These are phyloP conservation scores for Lepus americanus DNA, from an alignment of 2,113 vertebrate genomes.

Conservation along the genomic window DNA sequence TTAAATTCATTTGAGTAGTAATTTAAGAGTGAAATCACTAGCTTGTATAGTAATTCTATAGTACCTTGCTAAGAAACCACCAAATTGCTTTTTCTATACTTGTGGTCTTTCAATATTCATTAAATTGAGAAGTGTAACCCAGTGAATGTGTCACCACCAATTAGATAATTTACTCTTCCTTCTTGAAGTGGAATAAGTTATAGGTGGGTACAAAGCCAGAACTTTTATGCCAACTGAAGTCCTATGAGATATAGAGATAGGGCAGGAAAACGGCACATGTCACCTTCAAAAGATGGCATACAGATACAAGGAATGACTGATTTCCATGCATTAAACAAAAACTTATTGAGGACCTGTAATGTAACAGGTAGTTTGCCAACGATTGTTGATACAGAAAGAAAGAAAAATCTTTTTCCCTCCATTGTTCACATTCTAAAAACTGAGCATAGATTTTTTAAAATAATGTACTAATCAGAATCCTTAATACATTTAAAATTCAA, in stretches of 20 bases:
- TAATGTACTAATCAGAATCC: constrained; percentile 33
- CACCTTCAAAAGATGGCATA: background rate
- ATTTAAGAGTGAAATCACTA: background rate
- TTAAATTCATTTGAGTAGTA: background rate
- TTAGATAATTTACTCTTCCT: background rate
- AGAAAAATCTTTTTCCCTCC: background rate
- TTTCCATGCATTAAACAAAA: background rate
- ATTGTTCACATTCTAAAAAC: constrained; percentile 36
- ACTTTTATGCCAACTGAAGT: background rate
- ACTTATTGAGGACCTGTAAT: background rate
- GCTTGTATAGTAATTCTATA: background rate
- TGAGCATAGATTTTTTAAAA: background rate
- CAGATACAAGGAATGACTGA: background rate
- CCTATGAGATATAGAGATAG: background rate
- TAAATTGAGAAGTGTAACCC: background rate
- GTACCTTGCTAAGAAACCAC: constrained; percentile 25
- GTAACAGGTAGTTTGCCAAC: background rate
- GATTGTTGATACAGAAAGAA: background rate
- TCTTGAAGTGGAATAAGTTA: background rate
- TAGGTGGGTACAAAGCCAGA: background rate
- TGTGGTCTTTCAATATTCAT: background rate
- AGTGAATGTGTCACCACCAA: background rate
- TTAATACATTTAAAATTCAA: constrained; percentile 50
- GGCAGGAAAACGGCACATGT: background rate
- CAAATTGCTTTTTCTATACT: background rate